Base-by-base conservation (phyloP, 2,797 vertebrate genomes). In the Smutsia temminckii region DNA sequence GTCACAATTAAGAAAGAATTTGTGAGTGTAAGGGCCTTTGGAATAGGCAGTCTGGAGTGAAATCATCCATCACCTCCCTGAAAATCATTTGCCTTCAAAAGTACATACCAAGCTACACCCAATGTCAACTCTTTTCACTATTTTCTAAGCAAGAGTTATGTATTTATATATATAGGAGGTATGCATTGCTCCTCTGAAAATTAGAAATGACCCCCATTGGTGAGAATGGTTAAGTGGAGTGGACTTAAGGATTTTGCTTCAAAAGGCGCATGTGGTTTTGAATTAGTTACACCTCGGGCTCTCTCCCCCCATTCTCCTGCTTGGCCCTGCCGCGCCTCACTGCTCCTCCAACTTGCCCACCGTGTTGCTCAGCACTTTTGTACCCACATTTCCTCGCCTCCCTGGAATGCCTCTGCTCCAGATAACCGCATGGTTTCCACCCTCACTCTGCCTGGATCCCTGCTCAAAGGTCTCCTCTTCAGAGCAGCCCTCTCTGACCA, bases 1-100 rank as follows among this genome's bases (percentile, higher is more conserved):
- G 18, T 11, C 17, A 17, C 17, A 69, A 27, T 55, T 84, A 37
- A 37, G 32, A 84, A 59, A 18, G 57, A 21, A 53, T 64, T 10
- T 55, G 53, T 88, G 68, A 86, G 49, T 27, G 34, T 57, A 51
- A 86, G 10, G 75, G 66, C 34, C 18, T 71, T 46, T 64, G 80
- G 83, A 9, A 23, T 4, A 23, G 37, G 74, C 18, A 79, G 32
- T 71, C 34, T 86, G 40, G 32, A 89, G 46, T 13, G 13, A 57
- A 78, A 51, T 80, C 57, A 51, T 5, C 51, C 37, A 46, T 57
- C 46, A 32, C 46, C 27, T 77, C 72, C 57, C 49, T 66, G 29
- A 85, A 89, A 94, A 63, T 53, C 49, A 79, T 59, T 63, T 25
- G 51, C 20, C 20, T 84, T 92, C 53, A 63, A 75, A 89, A 72